Conservation (phyloP, 23 tunicate species). For the Botrylloides violaceus region DNA sequence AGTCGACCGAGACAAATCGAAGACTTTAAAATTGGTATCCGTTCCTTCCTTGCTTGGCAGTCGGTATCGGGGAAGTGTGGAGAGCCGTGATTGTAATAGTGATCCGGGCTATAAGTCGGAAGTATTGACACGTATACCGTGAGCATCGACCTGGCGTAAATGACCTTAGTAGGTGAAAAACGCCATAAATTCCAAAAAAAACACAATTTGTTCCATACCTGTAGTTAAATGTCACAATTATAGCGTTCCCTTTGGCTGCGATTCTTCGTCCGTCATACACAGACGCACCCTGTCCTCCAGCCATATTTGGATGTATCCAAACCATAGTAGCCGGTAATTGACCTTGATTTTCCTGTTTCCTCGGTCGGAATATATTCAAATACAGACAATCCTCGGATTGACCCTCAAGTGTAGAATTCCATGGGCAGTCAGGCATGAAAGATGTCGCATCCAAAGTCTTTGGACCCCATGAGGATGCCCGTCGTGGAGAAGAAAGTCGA, state of each 20-base stretch:
- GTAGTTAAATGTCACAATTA: slow-evolving; percentile 19
- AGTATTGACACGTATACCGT: no score
- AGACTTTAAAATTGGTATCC: no score
- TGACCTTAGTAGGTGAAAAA: no score
- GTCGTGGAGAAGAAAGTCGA: not conserved
- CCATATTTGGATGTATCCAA: slow-evolving; percentile 63
- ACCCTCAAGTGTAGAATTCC: not conserved
- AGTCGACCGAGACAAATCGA: no score
- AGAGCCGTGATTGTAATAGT: no score
- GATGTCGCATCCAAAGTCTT: not conserved
- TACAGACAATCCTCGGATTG: slow-evolving; percentile 80
- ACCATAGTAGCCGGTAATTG: slow-evolving; percentile 65
- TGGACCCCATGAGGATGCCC: not conserved
- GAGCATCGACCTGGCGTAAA: no score
- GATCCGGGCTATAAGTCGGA: no score
- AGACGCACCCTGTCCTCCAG: slow-evolving; percentile 51
- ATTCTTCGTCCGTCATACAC: slow-evolving; percentile 80
- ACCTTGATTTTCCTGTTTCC: not conserved
- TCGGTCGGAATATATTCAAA: slow-evolving; percentile 76
- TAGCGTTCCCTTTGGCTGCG: slow-evolving; percentile 56
- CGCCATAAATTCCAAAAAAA: no score
- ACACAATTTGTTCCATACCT: slow-evolving; percentile 6
- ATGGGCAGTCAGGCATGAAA: not conserved
- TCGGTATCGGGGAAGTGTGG: no score
- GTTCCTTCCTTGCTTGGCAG: no score